phyloP scores from a whole-genome alignment of 2,797 vertebrate genomes.

The Sarcoramphus papa region DNA sequence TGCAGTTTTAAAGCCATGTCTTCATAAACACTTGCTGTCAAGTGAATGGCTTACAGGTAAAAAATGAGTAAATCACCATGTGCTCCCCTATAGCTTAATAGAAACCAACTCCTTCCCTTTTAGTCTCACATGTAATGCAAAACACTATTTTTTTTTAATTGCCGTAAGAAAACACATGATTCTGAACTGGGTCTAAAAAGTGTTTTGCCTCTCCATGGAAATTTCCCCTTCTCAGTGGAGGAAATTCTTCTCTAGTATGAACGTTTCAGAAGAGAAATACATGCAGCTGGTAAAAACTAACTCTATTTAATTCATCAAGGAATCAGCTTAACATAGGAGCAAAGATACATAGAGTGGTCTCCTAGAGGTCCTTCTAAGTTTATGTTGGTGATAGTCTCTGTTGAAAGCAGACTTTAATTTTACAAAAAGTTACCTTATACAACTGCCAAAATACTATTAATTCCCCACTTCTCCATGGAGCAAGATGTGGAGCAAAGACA shows the following conservation, averaged over 20 bases:
- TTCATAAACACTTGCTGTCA: not conserved
- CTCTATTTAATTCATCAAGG: not conserved
- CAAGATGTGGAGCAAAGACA: not conserved
- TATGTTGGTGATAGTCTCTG: not conserved
- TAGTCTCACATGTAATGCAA: not conserved
- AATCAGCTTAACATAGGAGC: not conserved
- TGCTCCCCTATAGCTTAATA: not conserved
- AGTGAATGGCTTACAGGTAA: not conserved
- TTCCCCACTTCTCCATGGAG: not conserved
- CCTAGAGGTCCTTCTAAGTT: not conserved
- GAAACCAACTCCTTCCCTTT: not conserved
- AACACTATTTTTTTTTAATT: not conserved
- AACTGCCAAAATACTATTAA: not conserved
- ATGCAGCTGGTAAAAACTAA: not conserved
- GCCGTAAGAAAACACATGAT: not conserved
- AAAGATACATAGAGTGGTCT: not conserved
- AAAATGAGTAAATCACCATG: not conserved
- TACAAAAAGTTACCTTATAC: not conserved
- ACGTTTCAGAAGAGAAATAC: not conserved
- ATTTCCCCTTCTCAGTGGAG: not conserved
- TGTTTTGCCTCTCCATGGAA: not conserved
- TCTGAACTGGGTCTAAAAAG: not conserved
- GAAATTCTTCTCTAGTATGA: not conserved
- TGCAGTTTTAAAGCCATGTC: not conserved
- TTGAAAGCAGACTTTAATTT: not conserved